Evolutionary conservation across 1,140 invertebrate species (phyloP).

Genomic region (Meloidogyne exigua): DNA sequence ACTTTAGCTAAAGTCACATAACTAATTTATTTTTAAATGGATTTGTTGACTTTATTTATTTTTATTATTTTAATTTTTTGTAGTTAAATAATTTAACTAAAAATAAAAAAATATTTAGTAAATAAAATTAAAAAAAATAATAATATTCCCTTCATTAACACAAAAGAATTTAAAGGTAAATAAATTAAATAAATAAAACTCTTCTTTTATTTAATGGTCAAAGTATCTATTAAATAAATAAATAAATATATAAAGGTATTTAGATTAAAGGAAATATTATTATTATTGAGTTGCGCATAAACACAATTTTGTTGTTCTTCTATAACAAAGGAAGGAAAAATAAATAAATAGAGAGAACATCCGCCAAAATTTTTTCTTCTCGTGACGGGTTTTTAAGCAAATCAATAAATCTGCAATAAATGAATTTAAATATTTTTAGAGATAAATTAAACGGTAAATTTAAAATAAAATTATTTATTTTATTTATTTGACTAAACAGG

Average conservation of each 20-base stretch:
- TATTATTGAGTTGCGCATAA: neutral
- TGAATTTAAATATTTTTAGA: neutral
- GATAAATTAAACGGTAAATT: neutral
- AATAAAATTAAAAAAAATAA: too few relatives aligned
- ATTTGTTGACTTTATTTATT: too few relatives aligned
- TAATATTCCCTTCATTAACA: too few relatives aligned
- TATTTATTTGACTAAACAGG: too few relatives aligned
- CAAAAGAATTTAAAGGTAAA: too few relatives aligned
- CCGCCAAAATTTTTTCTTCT: neutral
- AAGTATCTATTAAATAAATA: neutral
- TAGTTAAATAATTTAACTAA: too few relatives aligned
- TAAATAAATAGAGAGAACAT: neutral
- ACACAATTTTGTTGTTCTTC: neutral
- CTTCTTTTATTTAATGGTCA: neutral
- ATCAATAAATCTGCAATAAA: neutral
- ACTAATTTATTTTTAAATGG: too few relatives aligned
- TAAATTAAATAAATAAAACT: too few relatives aligned
- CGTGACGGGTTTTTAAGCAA: conserved; percentile 3
- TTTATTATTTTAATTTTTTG: too few relatives aligned
- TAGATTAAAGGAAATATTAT: neutral
- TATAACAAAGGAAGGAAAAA: neutral
- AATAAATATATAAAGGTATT: neutral
- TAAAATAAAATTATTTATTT: neutral
- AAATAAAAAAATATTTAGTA: too few relatives aligned
- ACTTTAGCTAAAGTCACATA: neutral